phyloP scores from a whole-genome alignment of 1,140 invertebrate species.

The Drosophila navojoa region DNA sequence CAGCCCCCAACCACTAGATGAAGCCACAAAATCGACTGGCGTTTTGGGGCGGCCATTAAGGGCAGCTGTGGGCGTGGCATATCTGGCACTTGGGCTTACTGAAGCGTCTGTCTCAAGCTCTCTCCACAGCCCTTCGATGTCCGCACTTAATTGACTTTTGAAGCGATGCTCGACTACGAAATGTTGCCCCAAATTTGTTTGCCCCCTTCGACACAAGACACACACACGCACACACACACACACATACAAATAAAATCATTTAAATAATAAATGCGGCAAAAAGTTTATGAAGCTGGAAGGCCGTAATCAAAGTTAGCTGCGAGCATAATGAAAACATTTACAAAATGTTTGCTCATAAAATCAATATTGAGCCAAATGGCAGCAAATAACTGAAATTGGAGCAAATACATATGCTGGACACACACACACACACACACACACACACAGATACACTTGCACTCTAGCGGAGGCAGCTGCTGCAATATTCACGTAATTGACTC shows the following conservation, averaged over 20 bases:
- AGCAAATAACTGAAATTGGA: slow-evolving; percentile 74
- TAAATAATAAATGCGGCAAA: slow-evolving; percentile 74
- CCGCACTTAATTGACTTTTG: slow-evolving; percentile 78
- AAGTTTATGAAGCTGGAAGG: slow-evolving; percentile 59
- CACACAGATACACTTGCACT: not conserved
- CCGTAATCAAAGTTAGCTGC: slow-evolving; percentile 42
- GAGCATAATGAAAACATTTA: slow-evolving; percentile 72
- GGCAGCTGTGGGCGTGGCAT: slow-evolving; percentile 13
- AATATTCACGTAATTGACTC: slow-evolving; percentile 48
- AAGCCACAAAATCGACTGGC: not conserved
- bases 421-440: not conserved
- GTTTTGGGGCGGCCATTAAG: not conserved
- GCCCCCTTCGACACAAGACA: not conserved
- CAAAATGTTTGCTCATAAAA: slow-evolving; percentile 76
- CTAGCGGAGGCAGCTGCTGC: slow-evolving; percentile 10
- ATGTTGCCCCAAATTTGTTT: slow-evolving; percentile 31
- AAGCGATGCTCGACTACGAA: slow-evolving; percentile 56
- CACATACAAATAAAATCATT: slow-evolving; percentile 62
- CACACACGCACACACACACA: slow-evolving; percentile 28
- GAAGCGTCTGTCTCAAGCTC: not conserved
- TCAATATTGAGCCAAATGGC: slow-evolving; percentile 58
- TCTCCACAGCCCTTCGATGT: slow-evolving; percentile 13
- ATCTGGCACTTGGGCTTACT: slow-evolving; percentile 10
- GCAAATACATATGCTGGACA: slow-evolving; percentile 20
- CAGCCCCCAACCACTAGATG: not conserved